Percentiles rank a stretch among this genome's conserved stretches.
phyloP scores from a whole-genome alignment of 2,797 vertebrate species.

The Valencia hispanica region DNA sequence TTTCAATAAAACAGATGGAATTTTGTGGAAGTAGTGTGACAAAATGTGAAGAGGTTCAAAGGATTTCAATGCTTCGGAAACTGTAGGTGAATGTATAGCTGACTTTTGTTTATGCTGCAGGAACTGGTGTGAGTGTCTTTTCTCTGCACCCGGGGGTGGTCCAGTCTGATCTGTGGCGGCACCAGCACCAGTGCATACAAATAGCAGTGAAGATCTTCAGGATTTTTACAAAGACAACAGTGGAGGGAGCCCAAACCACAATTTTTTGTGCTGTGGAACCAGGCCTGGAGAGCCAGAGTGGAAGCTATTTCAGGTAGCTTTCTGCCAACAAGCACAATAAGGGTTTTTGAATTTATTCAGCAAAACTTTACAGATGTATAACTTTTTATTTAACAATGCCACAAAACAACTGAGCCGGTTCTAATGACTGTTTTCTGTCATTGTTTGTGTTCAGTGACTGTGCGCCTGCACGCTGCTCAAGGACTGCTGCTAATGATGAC shows the following conservation, averaged over 20 bases:
- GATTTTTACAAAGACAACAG: constrained; percentile 80
- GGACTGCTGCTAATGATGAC: constrained; percentile 74
- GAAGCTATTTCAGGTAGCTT: constrained; percentile 82
- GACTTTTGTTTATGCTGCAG: constrained; percentile 43
- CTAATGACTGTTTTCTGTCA: constrained; percentile 25
- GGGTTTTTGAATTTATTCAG: too few relatives aligned
- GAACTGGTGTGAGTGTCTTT: constrained; percentile 77
- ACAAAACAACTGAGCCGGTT: constrained; percentile 3
- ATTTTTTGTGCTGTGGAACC: constrained; percentile 82
- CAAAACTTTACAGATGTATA: neutral
- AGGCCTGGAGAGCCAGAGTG: constrained; percentile 76
- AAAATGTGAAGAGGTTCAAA: neutral
- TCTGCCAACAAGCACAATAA: neutral
- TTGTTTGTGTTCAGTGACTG: constrained; percentile 73
- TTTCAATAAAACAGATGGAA: neutral
- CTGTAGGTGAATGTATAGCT: neutral
- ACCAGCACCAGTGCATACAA: constrained; percentile 78
- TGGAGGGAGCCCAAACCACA: constrained; percentile 83
- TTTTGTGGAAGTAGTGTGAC: neutral
- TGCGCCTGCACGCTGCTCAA: constrained; percentile 71
- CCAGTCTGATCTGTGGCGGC: constrained; percentile 82
- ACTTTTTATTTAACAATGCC: neutral
- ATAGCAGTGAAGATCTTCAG: constrained; percentile 76
- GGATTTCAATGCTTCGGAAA: neutral
- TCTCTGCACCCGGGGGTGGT: constrained; percentile 84